Percentiles rank a stretch among this genome's conserved stretches.
Evolutionary conservation across 1,140 invertebrate genomes (phyloP).

Genomic region (Hetaerina americana): DNA sequence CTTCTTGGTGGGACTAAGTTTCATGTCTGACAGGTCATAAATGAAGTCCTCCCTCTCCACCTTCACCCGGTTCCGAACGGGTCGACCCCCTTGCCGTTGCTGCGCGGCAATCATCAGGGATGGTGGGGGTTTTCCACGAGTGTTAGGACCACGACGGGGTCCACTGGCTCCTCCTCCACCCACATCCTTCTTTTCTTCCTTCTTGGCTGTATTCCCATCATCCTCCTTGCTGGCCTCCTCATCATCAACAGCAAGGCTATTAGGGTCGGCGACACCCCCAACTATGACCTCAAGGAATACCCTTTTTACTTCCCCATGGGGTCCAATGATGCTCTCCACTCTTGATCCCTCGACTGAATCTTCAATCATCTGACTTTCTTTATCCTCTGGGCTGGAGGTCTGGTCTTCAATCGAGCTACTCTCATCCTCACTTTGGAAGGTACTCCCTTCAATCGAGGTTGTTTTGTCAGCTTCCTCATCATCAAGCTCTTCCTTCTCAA

Average conservation of each 20-base stretch:
- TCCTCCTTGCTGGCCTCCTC: not conserved
- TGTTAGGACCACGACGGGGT: not conserved
- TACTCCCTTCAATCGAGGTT: not conserved
- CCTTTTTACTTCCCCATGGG: not conserved
- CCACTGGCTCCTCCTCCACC: not conserved
- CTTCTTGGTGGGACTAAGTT: not conserved
- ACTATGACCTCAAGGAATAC: not conserved
- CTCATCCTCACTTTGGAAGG: not conserved
- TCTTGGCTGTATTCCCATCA: not conserved
- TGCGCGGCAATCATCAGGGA: not conserved
- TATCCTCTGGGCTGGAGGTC: no score
- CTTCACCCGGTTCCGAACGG: conserved; percentile 46
- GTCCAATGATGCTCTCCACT: not conserved
- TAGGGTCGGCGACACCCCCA: not conserved
- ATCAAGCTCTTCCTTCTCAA: not conserved
- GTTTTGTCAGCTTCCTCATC: not conserved
- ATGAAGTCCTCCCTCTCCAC: conserved; percentile 51
- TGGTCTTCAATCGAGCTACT: not conserved
- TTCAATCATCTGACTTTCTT: no score
- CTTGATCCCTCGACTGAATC: not conserved
- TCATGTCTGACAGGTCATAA: conserved; percentile 37
- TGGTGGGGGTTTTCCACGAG: not conserved
- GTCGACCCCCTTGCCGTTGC: conserved; percentile 22
- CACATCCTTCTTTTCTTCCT: not conserved
- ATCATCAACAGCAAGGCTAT: not conserved